Conservation (phyloP, 2,888 invertebrate species). For the Copidosoma aretas region DNA sequence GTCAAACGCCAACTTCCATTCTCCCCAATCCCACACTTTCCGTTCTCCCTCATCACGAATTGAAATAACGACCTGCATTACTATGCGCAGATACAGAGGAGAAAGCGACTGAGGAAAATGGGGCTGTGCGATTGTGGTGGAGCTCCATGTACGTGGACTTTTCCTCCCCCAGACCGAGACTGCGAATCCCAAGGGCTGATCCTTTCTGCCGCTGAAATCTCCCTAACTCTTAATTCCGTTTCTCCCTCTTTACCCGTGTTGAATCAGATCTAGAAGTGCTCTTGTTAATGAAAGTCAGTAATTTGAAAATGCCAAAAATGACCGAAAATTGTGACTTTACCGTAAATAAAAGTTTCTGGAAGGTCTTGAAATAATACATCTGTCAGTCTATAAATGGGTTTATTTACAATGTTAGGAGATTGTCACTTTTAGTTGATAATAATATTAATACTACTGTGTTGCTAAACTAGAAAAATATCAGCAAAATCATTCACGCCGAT, state of each 20-base stretch:
- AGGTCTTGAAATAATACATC: too few species aligned
- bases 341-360: background rate
- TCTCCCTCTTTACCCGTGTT: conserved; percentile 12
- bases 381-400: too few species aligned
- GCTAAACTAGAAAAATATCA: background rate
- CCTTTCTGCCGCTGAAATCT: conserved; percentile 19
- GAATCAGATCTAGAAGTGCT: too few species aligned
- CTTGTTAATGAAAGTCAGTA: too few species aligned
- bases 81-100: conserved; percentile 31
- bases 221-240: conserved; percentile 11
- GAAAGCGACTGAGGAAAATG: background rate
- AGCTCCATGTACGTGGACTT: background rate
- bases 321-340: conserved; percentile 15
- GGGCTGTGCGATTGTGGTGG: background rate
- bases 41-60: conserved; percentile 2
- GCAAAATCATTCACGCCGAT: conserved; percentile 15
- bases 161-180: too few species aligned
- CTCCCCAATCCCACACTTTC: conserved; percentile 26
- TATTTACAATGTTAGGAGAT: too few species aligned
- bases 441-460: too few species aligned
- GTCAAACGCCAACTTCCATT: conserved; percentile 48
- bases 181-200: conserved; percentile 19
- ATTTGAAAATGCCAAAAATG: conserved; percentile 25
- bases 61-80: conserved; percentile 46
- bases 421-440: too few species aligned